A percentile compares a stretch with the other conserved stretches of the same genome.
Conservation (phyloP, 2,797 vertebrate species). For the Hylomyscus alleni region DNA sequence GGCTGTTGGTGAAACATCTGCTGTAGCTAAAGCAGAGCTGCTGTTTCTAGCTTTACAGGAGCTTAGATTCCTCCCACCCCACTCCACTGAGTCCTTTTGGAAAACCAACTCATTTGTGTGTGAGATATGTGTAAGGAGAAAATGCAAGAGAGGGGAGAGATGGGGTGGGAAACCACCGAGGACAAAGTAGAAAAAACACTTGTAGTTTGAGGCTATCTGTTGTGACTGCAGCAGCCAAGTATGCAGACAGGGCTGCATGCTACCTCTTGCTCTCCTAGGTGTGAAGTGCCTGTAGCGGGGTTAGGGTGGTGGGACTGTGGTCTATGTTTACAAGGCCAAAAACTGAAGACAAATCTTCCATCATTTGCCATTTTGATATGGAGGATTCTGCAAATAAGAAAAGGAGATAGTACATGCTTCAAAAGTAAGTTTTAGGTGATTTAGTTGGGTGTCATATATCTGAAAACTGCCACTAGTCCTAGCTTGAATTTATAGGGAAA, state of each 20-base stretch:
- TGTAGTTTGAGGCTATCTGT: slow-evolving; percentile 36
- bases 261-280: slow-evolving; percentile 69
- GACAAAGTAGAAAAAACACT: slow-evolving; percentile 81
- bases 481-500: slow-evolving; percentile 44
- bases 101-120: slow-evolving; percentile 75
- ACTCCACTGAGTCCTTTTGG: not conserved
- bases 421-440: slow-evolving; percentile 85
- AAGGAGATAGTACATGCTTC: slow-evolving; percentile 88
- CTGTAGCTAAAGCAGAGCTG: not conserved
- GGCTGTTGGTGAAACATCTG: not conserved
- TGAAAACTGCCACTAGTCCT: slow-evolving; percentile 39
- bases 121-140: slow-evolving; percentile 42
- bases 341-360: slow-evolving; percentile 69
- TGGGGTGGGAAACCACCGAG: slow-evolving; percentile 51
- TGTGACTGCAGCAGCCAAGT: slow-evolving; percentile 30
- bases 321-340: slow-evolving; percentile 39
- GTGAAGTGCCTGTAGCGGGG: slow-evolving; percentile 67
- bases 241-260: slow-evolving; percentile 32
- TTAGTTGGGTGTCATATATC: not conserved
- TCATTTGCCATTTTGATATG: slow-evolving; percentile 82
- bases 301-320: not conserved
- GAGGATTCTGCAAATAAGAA: slow-evolving; percentile 84
- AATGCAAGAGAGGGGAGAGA: slow-evolving; percentile 53
- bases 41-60: slow-evolving; percentile 71
- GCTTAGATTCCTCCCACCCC: slow-evolving; percentile 18